Conservation (phyloP, 2,888 invertebrate species). For the Phania funesta region DNA sequence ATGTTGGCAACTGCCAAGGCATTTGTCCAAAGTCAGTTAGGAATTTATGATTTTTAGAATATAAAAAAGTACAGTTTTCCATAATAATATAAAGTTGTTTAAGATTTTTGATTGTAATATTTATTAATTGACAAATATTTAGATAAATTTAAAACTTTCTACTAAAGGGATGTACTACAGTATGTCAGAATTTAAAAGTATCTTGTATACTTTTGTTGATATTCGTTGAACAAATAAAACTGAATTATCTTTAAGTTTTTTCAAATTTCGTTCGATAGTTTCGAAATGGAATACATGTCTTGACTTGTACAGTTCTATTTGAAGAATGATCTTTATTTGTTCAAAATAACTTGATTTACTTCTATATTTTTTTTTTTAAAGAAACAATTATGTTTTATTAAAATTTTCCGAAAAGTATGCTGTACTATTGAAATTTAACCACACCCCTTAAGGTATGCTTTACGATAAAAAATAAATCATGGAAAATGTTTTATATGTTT, state of each 20-base stretch:
- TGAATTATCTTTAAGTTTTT: no score
- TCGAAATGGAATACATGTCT: no score
- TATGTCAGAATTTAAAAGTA: no score
- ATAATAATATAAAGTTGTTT: background rate
- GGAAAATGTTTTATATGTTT: no score
- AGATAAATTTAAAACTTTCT: no score
- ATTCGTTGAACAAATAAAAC: no score
- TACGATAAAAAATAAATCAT: background rate
- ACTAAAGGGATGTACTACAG: no score
- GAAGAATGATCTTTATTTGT: no score
- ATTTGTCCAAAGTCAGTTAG: background rate
- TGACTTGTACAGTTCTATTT: no score
- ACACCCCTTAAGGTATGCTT: background rate
- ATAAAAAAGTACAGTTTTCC: constrained; percentile 47
- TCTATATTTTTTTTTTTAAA: background rate
- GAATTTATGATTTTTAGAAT: background rate
- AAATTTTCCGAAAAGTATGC: background rate
- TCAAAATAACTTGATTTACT: no score
- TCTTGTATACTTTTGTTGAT: no score
- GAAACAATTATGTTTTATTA: background rate
- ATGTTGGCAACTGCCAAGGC: constrained; percentile 4
- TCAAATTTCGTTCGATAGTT: no score
- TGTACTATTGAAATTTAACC: background rate
- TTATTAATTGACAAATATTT: background rate
- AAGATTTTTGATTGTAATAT: background rate